Evolutionary conservation across 2,888 invertebrate species (phyloP).

Genomic region (Dynastes grantii): DNA sequence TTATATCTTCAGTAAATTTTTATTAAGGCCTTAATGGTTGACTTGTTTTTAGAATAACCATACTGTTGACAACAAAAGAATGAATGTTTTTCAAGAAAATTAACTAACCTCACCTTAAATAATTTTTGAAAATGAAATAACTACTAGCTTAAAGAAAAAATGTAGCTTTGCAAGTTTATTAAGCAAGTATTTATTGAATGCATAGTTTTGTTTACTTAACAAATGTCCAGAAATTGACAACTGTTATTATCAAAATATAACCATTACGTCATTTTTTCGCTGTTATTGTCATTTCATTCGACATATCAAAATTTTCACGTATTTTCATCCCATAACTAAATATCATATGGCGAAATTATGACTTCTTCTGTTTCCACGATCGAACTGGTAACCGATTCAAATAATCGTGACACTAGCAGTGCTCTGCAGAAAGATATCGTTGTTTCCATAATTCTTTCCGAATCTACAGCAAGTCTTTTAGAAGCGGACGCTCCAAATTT

Average conservation of each 20-base stretch:
- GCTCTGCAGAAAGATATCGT: conserved; percentile 58
- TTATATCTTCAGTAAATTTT: too few species aligned
- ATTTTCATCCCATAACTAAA: conserved; percentile 12
- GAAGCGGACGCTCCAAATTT: conserved; percentile 64
- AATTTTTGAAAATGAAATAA: too few species aligned
- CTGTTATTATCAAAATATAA: background rate
- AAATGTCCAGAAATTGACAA: background rate
- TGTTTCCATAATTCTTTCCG: conserved; percentile 65
- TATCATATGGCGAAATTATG: conserved; percentile 1
- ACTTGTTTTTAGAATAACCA: too few species aligned
- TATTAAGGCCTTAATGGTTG: too few species aligned
- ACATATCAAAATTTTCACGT: conserved; percentile 24
- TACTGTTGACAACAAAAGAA: too few species aligned
- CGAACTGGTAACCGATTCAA: background rate
- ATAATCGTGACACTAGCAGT: background rate
- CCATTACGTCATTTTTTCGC: background rate
- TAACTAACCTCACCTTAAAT: too few species aligned
- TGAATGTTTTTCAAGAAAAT: too few species aligned
- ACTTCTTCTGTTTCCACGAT: conserved; percentile 8
- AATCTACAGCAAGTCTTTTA: conserved; percentile 65
- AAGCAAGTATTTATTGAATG: background rate
- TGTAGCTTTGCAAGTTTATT: too few species aligned
- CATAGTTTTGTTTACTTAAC: conserved; percentile 4
- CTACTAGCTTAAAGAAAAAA: too few species aligned
- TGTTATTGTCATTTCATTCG: conserved; percentile 23